These are phyloP conservation scores for Sebastes jordani DNA, from an alignment of 2,797 vertebrate genomes.

Conservation along the genomic window DNA sequence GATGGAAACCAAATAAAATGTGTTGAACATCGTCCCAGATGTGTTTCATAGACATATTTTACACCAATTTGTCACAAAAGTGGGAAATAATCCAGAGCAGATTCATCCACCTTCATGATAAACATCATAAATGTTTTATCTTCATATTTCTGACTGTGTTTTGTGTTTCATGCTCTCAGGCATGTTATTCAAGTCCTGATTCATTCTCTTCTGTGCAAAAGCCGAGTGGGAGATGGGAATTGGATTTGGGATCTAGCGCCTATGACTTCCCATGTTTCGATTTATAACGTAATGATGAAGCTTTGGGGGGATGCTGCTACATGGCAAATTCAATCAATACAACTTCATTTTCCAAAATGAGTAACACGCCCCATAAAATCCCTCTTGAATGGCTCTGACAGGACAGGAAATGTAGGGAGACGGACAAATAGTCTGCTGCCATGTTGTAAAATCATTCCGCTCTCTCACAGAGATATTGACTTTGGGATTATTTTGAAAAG, in stretches of 20 bases:
- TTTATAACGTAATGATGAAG: slow-evolving; percentile 54
- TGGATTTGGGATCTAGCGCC: slow-evolving; percentile 55
- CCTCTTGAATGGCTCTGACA: slow-evolving; percentile 15
- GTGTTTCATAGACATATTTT: not conserved
- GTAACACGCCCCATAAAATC: slow-evolving; percentile 44
- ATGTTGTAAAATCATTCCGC: slow-evolving; percentile 22
- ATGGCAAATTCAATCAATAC: slow-evolving; percentile 52
- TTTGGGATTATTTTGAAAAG: slow-evolving; percentile 6
- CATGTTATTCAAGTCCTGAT: slow-evolving; percentile 20
- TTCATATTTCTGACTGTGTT: not conserved
- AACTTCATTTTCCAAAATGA: slow-evolving; percentile 48
- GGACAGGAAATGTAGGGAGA: slow-evolving; percentile 7
- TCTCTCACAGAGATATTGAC: slow-evolving; percentile 13
- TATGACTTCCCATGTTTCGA: slow-evolving; percentile 54
- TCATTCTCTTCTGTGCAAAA: slow-evolving; percentile 25
- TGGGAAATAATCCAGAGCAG: not conserved
- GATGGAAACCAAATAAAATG: slow-evolving; percentile 6
- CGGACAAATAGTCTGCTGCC: not conserved
- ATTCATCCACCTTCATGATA: not conserved
- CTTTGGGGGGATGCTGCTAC: slow-evolving; percentile 35
- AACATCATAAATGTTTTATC: not conserved
- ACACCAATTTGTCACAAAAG: not conserved
- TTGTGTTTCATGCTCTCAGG: slow-evolving; percentile 14
- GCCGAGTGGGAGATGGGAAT: slow-evolving; percentile 27
- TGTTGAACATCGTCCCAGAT: not conserved